Percentiles rank a stretch among this genome's conserved stretches.
phyloP scores from a whole-genome alignment of 2,888 invertebrate genomes.

The Brenthis hecate region DNA sequence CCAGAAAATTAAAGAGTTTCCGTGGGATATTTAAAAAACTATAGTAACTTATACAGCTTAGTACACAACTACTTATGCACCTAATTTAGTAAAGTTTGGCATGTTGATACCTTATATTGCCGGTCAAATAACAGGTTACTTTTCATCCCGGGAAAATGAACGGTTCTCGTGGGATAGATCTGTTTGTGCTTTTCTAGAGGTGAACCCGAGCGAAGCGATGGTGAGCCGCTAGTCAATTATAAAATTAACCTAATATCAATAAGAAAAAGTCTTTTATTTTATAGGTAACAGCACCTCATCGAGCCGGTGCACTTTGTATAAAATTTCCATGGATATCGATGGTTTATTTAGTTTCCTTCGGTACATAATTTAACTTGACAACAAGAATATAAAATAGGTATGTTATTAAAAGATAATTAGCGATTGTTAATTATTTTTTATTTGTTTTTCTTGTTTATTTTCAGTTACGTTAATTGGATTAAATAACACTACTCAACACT shows the following conservation, averaged over 20 bases:
- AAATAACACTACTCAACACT: too few species aligned
- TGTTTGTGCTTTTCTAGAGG: too few species aligned
- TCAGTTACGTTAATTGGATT: constrained; percentile 13
- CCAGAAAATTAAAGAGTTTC: too few species aligned
- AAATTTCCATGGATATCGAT: constrained; percentile 46
- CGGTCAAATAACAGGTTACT: too few species aligned
- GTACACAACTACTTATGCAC: too few species aligned
- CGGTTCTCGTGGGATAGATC: too few species aligned
- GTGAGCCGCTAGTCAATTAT: background rate
- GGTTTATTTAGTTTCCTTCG: constrained; percentile 45
- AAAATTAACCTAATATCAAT: background rate
- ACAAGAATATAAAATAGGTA: constrained; percentile 26
- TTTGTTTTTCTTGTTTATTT: background rate
- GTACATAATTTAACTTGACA: constrained; percentile 39
- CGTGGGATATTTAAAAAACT: too few species aligned
- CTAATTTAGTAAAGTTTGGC: too few species aligned
- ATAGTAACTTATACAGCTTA: too few species aligned
- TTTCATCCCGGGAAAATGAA: too few species aligned
- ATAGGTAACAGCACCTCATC: constrained; percentile 29
- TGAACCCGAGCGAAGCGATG: too few species aligned
- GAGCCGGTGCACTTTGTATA: constrained; percentile 35
- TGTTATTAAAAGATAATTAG: background rate
- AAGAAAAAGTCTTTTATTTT: constrained; percentile 19
- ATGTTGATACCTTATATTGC: too few species aligned
- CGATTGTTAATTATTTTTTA: background rate